A percentile compares a stretch with the other conserved stretches of the same genome.
Conservation (phyloP, 2,113 vertebrate genomes). For the Dasyornis broadbenti region DNA sequence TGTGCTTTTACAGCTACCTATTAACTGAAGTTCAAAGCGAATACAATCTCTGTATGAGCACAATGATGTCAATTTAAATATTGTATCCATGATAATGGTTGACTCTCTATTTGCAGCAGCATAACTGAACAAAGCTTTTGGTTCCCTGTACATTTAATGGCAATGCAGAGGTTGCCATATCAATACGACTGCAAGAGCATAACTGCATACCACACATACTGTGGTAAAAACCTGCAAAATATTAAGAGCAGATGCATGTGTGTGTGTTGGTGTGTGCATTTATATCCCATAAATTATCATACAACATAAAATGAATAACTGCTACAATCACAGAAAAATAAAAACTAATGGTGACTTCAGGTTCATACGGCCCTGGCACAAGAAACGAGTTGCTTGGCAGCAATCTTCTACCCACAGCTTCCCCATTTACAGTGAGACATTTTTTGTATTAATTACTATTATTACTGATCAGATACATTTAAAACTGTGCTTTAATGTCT, state of each 20-base stretch:
- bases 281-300: not conserved
- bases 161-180: not conserved
- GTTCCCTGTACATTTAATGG: not conserved
- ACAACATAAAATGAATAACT: not conserved
- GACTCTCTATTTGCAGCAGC: not conserved
- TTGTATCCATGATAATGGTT: not conserved
- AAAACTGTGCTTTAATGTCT: not conserved
- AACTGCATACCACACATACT: not conserved
- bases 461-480: not conserved
- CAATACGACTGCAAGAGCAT: not conserved
- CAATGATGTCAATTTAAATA: not conserved
- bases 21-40: not conserved
- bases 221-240: not conserved
- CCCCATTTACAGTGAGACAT: not conserved
- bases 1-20: not conserved
- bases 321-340: not conserved
- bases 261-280: not conserved
- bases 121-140: not conserved
- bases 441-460: constrained; percentile 5
- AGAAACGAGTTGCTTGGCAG: not conserved
- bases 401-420: not conserved
- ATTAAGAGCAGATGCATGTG: not conserved
- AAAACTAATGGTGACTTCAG: not conserved
- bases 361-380: not conserved
- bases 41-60: not conserved